Conservation (phyloP, 2,888 invertebrate genomes). For the Halictus quadricinctus region DNA sequence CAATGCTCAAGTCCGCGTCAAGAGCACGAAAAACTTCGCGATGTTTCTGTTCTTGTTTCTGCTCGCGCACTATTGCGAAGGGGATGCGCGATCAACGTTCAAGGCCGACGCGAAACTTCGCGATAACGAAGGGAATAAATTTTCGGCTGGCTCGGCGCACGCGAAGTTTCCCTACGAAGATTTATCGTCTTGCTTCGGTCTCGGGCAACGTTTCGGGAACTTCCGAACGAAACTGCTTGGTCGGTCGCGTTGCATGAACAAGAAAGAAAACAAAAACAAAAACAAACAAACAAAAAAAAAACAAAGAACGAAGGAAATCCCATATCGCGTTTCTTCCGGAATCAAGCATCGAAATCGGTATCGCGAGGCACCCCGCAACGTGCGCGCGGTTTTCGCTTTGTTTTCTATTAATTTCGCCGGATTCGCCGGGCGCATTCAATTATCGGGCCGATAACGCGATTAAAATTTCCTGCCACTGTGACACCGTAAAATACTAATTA, state of each 20-base stretch:
- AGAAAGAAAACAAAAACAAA: neutral
- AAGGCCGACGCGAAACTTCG: constrained; percentile 62
- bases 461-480: constrained; percentile 56
- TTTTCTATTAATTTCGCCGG: constrained; percentile 48
- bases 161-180: constrained; percentile 57
- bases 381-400: neutral
- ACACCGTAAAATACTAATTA: constrained; percentile 60
- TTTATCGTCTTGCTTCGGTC: constrained; percentile 57
- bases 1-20: neutral
- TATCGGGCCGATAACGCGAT: constrained; percentile 61
- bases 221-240: constrained; percentile 43
- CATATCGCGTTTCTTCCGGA: neutral
- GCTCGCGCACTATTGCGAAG: constrained; percentile 33
- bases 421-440: constrained; percentile 55
- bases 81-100: constrained; percentile 58
- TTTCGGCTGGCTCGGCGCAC: constrained; percentile 52
- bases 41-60: constrained; percentile 14
- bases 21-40: neutral
- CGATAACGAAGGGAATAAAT: constrained; percentile 69
- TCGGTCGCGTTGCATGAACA: constrained; percentile 5
- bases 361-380: neutral
- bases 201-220: constrained; percentile 59
- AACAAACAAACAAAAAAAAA: neutral
- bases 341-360: constrained; percentile 5
- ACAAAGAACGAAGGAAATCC: neutral